Evolutionary conservation across 2,113 vertebrate genomes (phyloP).

Genomic region (Mohoua ochrocephala): DNA sequence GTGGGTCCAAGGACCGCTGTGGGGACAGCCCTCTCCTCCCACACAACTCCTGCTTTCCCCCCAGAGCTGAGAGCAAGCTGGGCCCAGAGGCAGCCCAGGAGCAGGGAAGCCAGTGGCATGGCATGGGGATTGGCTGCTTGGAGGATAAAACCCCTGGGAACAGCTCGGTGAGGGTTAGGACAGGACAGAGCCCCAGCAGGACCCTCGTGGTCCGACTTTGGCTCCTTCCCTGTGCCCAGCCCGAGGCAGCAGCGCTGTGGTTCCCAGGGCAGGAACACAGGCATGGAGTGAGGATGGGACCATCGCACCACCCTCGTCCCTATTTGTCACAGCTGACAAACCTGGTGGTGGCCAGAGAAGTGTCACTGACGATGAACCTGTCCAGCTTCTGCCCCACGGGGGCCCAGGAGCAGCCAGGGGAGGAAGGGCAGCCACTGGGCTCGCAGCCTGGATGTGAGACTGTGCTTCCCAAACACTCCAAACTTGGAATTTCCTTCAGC

Average conservation of each 20-base stretch:
- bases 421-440: neutral
- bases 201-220: fast-evolving
- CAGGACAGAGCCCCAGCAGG: neutral
- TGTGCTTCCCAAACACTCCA: neutral
- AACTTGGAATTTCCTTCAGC: neutral
- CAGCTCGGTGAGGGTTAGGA: fast-evolving
- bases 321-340: neutral
- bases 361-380: fast-evolving
- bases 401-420: fast-evolving
- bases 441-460: neutral
- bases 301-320: neutral
- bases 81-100: neutral
- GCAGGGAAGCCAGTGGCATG: neutral
- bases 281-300: fast-evolving
- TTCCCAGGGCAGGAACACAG: neutral
- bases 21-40: neutral
- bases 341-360: neutral
- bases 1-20: fast-evolving
- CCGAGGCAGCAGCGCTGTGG: fast-evolving
- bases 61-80: neutral
- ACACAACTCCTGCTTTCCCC: neutral
- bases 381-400: neutral
- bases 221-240: neutral
- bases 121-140: neutral
- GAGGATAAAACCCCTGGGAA: neutral